These are phyloP conservation scores for Actenoides hombroni DNA, from an alignment of 2,113 vertebrate genomes.

Conservation along the genomic window DNA sequence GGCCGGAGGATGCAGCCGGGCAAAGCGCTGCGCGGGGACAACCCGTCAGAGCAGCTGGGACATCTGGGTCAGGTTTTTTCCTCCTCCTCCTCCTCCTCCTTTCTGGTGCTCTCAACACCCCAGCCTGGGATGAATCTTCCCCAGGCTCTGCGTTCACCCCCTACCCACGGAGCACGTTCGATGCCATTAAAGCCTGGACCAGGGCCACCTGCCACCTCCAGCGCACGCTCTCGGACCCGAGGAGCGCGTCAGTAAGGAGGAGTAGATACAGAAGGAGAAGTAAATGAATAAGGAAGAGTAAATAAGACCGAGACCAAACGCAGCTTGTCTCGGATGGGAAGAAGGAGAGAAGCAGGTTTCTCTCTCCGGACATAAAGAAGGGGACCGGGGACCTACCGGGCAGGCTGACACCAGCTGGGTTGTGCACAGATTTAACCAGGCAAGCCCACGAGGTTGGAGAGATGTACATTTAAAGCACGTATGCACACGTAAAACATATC, in stretches of 20 bases:
- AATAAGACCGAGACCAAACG: accelerated
- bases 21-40: accelerated
- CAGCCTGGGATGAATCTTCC: background rate
- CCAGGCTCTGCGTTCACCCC: background rate
- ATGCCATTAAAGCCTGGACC: background rate
- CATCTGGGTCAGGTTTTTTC: accelerated
- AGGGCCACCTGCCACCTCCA: background rate
- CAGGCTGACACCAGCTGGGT: accelerated
- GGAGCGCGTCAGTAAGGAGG: background rate
- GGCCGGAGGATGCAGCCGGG: accelerated
- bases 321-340: background rate
- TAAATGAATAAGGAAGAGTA: too few relatives aligned
- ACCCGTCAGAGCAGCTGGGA: accelerated
- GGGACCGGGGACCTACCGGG: accelerated
- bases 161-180: accelerated
- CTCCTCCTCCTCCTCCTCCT: accelerated
- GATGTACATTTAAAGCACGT: accelerated
- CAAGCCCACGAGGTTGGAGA: accelerated
- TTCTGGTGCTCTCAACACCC: background rate
- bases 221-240: accelerated
- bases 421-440: accelerated
- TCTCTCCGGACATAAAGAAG: accelerated
- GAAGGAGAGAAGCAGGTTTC: background rate
- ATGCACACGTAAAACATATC: accelerated
- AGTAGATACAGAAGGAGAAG: too few relatives aligned